These are phyloP conservation scores for Picathartes gymnocephalus DNA, from an alignment of 2,113 vertebrate species.

Conservation along the genomic window DNA sequence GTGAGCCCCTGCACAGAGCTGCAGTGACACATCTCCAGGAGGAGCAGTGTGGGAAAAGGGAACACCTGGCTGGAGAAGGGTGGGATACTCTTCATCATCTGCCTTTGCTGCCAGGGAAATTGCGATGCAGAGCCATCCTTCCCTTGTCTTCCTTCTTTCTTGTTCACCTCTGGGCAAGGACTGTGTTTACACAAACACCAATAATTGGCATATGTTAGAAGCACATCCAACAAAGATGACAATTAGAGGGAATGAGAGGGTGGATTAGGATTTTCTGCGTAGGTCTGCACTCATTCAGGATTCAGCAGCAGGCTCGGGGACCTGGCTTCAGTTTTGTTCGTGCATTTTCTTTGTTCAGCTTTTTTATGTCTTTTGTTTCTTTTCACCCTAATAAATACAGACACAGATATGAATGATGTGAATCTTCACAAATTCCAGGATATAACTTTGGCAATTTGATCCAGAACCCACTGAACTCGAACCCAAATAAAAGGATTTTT, in stretches of 20 bases:
- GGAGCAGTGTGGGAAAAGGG: background rate
- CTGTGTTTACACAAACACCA: background rate
- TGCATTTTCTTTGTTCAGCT: background rate
- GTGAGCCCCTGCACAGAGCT: background rate
- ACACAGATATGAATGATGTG: background rate
- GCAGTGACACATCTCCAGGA: background rate
- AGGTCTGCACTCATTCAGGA: background rate
- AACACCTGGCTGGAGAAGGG: background rate
- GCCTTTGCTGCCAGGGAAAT: background rate
- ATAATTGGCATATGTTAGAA: background rate
- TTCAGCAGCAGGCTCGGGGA: background rate
- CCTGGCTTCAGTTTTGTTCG: background rate
- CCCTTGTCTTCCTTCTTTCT: background rate
- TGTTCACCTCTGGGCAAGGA: conserved; percentile 40
- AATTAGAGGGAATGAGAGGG: background rate
- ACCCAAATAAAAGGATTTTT: background rate
- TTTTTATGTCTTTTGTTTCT: background rate
- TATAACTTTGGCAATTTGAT: background rate
- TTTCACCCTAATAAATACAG: background rate
- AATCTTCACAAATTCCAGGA: background rate
- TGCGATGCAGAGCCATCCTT: background rate
- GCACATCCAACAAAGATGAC: background rate
- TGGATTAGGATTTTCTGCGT: background rate
- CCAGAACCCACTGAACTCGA: background rate
- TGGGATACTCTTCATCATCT: background rate